Evolutionary conservation across 2,888 invertebrate genomes (phyloP).

Genomic region (Trichogramma evanescens): DNA sequence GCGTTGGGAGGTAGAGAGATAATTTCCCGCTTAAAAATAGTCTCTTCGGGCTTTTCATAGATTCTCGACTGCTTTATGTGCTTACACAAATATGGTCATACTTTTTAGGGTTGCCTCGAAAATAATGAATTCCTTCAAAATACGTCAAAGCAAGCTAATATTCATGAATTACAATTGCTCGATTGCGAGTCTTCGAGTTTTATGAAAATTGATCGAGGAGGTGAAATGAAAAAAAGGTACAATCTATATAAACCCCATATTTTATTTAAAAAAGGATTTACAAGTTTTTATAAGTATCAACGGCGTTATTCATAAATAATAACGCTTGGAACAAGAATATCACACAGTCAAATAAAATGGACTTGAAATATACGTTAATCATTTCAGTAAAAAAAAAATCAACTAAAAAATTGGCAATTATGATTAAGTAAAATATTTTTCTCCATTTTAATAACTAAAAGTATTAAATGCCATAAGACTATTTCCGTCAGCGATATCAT

Average conservation of each 20-base stretch:
- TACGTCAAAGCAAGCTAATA: too few relatives aligned
- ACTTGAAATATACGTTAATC: neutral
- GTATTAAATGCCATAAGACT: conserved; percentile 9
- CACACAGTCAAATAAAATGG: conserved; percentile 35
- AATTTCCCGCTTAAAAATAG: too few relatives aligned
- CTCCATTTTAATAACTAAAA: neutral
- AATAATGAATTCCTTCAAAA: too few relatives aligned
- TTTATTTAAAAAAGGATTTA: conserved; percentile 48
- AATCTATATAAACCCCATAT: conserved; percentile 45
- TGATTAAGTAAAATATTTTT: conserved; percentile 8
- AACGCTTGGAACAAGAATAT: conserved; percentile 45
- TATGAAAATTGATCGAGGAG: too few relatives aligned
- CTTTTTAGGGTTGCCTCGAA: too few relatives aligned
- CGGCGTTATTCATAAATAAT: conserved; percentile 46
- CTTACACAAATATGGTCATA: too few relatives aligned
- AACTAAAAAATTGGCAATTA: conserved; percentile 20
- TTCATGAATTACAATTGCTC: too few relatives aligned
- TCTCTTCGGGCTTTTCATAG: too few relatives aligned
- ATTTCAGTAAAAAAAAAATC: conserved; percentile 12
- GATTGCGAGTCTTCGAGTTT: too few relatives aligned
- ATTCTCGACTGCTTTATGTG: too few relatives aligned
- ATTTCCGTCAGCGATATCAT: conserved; percentile 10
- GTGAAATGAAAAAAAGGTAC: neutral
- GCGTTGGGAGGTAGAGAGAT: too few relatives aligned
- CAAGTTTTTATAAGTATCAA: conserved; percentile 45